Evolutionary conservation across 2,113 vertebrate genomes (phyloP).

Genomic region (Plotosus lineatus): DNA sequence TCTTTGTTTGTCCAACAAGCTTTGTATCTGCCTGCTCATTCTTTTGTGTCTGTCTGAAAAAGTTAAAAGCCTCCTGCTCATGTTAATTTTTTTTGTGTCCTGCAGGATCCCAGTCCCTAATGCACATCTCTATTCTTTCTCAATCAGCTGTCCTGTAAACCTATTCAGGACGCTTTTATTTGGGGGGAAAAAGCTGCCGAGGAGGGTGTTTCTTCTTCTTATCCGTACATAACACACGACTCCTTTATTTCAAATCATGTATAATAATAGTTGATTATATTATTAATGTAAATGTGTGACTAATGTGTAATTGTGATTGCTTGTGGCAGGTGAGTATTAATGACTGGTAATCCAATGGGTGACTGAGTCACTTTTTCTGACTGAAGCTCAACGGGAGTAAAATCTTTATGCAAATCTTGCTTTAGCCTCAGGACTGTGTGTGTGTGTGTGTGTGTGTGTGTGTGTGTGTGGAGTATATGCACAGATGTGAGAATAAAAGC

Average conservation of each 20-base stretch:
- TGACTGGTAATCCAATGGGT: not conserved
- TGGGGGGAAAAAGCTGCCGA: too few species aligned
- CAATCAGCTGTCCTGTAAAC: not conserved
- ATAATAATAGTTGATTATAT: not conserved
- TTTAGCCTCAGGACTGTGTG: conserved; percentile 56
- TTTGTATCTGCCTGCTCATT: not conserved
- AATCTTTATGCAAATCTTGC: conserved; percentile 75
- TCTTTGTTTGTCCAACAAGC: not conserved
- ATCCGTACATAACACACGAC: not conserved
- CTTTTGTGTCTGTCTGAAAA: not conserved
- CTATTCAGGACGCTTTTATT: not conserved
- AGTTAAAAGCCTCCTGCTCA: not conserved
- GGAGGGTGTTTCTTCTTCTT: not conserved
- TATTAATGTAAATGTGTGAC: conserved; percentile 31
- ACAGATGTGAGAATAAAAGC: conserved; percentile 74
- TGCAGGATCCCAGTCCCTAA: not conserved
- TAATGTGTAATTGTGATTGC: conserved; percentile 63
- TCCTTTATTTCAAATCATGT: not conserved
- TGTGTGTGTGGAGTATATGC: conserved; percentile 43
- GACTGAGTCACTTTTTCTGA: conserved; percentile 38
- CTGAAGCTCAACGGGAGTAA: conserved; percentile 65
- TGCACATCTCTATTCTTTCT: not conserved
- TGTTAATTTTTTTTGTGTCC: not conserved
- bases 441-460: conserved; percentile 47
- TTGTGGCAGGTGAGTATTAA: conserved; percentile 45